phyloP scores from a whole-genome alignment of 2,797 vertebrate species.

The Galago senegalensis region DNA sequence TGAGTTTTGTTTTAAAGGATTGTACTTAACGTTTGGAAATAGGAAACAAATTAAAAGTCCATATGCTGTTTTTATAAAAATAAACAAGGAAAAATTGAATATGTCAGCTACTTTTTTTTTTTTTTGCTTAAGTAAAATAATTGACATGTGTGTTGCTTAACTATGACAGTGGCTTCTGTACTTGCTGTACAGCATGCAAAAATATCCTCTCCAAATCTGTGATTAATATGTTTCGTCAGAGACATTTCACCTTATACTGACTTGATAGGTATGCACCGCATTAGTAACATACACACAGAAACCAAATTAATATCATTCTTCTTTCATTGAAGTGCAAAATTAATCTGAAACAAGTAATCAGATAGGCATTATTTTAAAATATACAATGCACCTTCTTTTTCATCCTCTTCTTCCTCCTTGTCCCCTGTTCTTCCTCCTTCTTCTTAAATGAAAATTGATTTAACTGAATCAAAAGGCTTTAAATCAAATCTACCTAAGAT shows the following conservation, averaged over 20 bases:
- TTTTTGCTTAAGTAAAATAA: constrained; percentile 24
- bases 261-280: neutral
- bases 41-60: constrained; percentile 5
- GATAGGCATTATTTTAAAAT: neutral
- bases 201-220: neutral
- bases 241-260: constrained; percentile 48
- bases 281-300: constrained; percentile 20
- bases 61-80: constrained; percentile 61
- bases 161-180: neutral
- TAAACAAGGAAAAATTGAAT: constrained; percentile 25
- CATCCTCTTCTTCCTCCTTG: neutral
- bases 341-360: constrained; percentile 38
- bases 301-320: constrained; percentile 26
- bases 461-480: constrained; percentile 16
- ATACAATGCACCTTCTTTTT: neutral
- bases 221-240: constrained; percentile 61
- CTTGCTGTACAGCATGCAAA: neutral
- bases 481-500: constrained; percentile 20
- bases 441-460: constrained; percentile 39
- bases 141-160: neutral
- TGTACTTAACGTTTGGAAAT: constrained; percentile 17
- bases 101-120: neutral
- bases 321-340: neutral
- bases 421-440: neutral
- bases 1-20: constrained; percentile 56